These are phyloP conservation scores for Rotaria socialis DNA, from an alignment of 2,888 invertebrate species.

Conservation along the genomic window DNA sequence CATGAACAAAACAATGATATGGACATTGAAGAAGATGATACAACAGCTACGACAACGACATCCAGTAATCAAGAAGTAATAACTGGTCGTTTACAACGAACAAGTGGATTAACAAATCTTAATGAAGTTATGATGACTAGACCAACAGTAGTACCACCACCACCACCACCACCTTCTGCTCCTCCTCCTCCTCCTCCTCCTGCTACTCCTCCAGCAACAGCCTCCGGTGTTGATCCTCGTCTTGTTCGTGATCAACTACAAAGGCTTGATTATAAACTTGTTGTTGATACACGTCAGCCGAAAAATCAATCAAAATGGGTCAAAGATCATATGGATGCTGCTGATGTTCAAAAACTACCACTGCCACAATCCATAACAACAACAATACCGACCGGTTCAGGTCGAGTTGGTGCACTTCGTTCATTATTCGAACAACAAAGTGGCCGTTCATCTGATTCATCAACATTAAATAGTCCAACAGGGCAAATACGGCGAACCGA, in stretches of 20 bases:
- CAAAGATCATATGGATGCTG: constrained; percentile 14
- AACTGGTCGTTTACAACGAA: neutral
- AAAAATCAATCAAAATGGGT: constrained; percentile 21
- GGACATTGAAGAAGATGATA: neutral
- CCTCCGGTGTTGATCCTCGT: constrained; percentile 13
- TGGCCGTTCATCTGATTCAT: constrained; percentile 31
- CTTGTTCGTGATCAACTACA: constrained; percentile 12
- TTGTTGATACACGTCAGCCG: neutral
- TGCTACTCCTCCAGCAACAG: neutral
- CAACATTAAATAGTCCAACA: constrained; percentile 33
- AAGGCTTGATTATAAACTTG: constrained; percentile 2
- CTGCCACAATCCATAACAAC: neutral
- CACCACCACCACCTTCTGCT: neutral
- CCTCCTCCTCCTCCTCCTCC: neutral
- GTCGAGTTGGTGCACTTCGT: neutral
- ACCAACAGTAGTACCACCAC: neutral
- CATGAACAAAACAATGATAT: neutral
- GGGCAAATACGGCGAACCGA: neutral
- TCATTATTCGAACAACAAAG: constrained; percentile 6
- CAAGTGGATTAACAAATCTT: constrained; percentile 9
- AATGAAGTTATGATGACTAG: neutral
- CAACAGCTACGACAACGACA: neutral
- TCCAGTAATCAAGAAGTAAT: neutral
- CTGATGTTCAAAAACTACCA: neutral
- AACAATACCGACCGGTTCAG: neutral